These are phyloP conservation scores for Entomobrya multifasciata DNA, from an alignment of 2,888 invertebrate species.

Conservation along the genomic window DNA sequence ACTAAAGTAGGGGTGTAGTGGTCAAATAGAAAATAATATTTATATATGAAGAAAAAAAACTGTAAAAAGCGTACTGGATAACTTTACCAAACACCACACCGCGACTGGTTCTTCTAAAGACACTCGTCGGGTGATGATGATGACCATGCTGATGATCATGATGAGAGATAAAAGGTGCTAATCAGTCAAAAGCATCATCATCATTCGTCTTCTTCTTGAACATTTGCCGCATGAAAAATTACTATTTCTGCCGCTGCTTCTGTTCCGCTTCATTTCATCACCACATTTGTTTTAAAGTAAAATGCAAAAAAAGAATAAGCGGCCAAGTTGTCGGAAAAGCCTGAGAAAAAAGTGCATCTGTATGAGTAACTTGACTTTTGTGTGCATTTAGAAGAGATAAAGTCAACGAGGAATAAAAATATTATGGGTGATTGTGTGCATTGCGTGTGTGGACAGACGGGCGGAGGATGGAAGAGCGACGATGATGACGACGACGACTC, in stretches of 20 bases:
- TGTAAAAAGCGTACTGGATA: not conserved
- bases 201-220: constrained; percentile 10
- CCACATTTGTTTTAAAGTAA: not conserved
- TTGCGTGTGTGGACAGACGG: constrained; percentile 57
- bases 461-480: not conserved
- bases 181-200: constrained; percentile 55
- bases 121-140: not conserved
- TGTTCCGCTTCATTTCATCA: constrained; percentile 51
- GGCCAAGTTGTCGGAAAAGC: not conserved
- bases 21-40: not conserved
- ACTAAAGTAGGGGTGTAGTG: not conserved
- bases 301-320: no score
- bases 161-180: constrained; percentile 68
- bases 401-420: constrained; percentile 30
- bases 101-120: constrained; percentile 29
- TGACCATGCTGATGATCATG: constrained; percentile 10
- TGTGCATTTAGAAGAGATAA: not conserved
- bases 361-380: not conserved
- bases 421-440: no score
- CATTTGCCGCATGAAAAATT: not conserved
- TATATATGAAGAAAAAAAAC: constrained; percentile 21
- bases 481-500: constrained; percentile 24
- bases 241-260: not conserved
- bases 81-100: not conserved
- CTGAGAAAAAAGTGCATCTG: constrained; percentile 34